Conservation (phyloP, 2,888 invertebrate species). For the Drosophila gaucha region DNA sequence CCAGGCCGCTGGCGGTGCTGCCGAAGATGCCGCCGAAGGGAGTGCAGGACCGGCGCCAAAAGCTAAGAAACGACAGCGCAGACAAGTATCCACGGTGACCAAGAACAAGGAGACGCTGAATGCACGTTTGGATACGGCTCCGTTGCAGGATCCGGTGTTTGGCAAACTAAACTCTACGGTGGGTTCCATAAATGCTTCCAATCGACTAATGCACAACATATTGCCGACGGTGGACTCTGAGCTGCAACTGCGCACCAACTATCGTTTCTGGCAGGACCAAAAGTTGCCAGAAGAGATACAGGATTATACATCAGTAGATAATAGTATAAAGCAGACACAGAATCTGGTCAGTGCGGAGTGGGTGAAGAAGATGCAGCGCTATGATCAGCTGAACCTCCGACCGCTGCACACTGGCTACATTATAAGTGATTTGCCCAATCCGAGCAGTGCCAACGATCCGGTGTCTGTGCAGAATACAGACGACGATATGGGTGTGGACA, state of each 20-base stretch:
- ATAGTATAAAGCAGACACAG: slow-evolving; percentile 14
- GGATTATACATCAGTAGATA: slow-evolving; percentile 62
- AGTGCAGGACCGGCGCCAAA: slow-evolving; percentile 55
- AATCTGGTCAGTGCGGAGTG: slow-evolving; percentile 59
- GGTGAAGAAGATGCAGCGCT: slow-evolving; percentile 59
- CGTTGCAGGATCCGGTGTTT: slow-evolving; percentile 87
- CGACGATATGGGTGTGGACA: slow-evolving; percentile 79
- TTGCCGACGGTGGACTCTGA: slow-evolving; percentile 86
- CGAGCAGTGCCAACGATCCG: slow-evolving; percentile 54
- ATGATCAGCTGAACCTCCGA: slow-evolving; percentile 70
- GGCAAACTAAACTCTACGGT: slow-evolving; percentile 87
- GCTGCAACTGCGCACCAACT: slow-evolving; percentile 78
- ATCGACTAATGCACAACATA: slow-evolving; percentile 87
- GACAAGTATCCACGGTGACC: slow-evolving; percentile 82
- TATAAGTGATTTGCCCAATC: slow-evolving; percentile 82
- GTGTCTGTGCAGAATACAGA: slow-evolving; percentile 54
- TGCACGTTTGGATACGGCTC: slow-evolving; percentile 83
- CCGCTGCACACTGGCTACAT: slow-evolving; percentile 82
- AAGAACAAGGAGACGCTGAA: slow-evolving; percentile 84
- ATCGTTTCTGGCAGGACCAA: slow-evolving; percentile 77
- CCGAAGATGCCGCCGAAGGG: slow-evolving; percentile 39
- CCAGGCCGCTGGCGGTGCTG: slow-evolving; percentile 51
- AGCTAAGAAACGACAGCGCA: slow-evolving; percentile 75
- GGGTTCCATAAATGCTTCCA: slow-evolving; percentile 88
- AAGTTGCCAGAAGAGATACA: slow-evolving; percentile 40